Evolutionary conservation across 2,888 invertebrate species (phyloP), one percentile per base, ranked within the genome.

Genomic region (Melipona bicolor): DNA sequence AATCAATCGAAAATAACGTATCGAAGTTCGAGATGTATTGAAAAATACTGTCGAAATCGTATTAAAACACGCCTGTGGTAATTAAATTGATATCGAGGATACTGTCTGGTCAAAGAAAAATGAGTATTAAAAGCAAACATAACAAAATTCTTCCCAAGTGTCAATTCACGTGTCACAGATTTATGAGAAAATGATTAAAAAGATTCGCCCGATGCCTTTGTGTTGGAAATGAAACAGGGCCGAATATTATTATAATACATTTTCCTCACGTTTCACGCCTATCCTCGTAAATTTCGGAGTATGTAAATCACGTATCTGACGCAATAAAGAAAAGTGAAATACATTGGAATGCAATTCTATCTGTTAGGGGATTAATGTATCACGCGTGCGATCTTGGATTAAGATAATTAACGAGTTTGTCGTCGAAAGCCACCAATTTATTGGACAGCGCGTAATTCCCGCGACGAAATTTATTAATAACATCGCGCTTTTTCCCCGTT

Each of bases 371-470:
- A 62, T 77, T 62, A 70, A 50, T 36, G 24, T 70, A 61, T 43
- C 43, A 1, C 11, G 43, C 49, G 61, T 72, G 43, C 43, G 21
- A 49, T 62, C 36, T 36, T 27, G 70, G 61, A 52, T 61, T 52
- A 54, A 52, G 9, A n/a, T 50, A 62, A 77, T 70, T 77, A 77
- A 77, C 6, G 69, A 50, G 61, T 61, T 21, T 77, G 24, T 32
- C 32, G 27, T 32, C 15, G 50, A 50, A 21, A 21, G 50, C 15
- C 24, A 70, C 49, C 11, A 32, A 24, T 52, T 61, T 32, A 50
- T 52, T 21, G 9, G 13, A 24, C 4, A 6, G 24, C 43, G 24
- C 43, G 36, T 11, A 9, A 43, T 24, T 32, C 17, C 17, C 4
- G 4, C 24, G 15, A n/a, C 54, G 36, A 54, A 43, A 43, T 43